Evolutionary conservation across 1,140 invertebrate genomes (phyloP), one percentile per base, ranked within the genome.

Genomic region (Bathynomus jamesi): DNA sequence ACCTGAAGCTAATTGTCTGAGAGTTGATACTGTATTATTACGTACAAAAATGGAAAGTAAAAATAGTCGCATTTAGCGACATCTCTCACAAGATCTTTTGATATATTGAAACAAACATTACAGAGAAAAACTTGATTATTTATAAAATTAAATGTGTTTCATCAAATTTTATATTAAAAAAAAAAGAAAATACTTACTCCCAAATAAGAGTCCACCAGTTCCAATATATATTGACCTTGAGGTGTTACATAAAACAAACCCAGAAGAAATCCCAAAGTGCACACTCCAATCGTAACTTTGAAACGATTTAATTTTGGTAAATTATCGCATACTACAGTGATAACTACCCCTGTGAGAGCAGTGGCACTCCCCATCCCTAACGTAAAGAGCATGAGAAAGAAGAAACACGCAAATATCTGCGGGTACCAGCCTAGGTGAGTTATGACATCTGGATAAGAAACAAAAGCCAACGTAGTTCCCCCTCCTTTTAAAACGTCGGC

Each of bases 361-460:
- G 79, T 78, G 29, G 77, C 74, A 25, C 77, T 79, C 17, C 80
- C 81, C 24, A 82, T 71, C 0, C 90, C 92, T 61, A 94, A 81
- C 0, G 91, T 88, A 60, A 91, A 90, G 78, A 93, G 84, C 91
- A 93, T 93, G 17, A 94, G 81, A 83, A 96, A 96, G 83, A 96
- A 96, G 0, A 95, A 81, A 0, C 92, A 87, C 0, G 93, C 85
- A 83, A 95, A 96, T 10, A 94, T 76, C 81, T 91, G 83, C 32
- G 85, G 87, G 27, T 91, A 82, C n/a, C 85, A 81, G 3, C 88
- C 86, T 76, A 94, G 91, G 80, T 92, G 90, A 7, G 90, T 86
- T 65, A 96, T 90, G 0, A 93, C 93, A 78, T 94, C 91, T 0
- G 94, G 93, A 82, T 95, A 96, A 0, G 91, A 92, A 28, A 95